These are phyloP conservation scores for Protonemura montana DNA, from an alignment of 2,888 invertebrate genomes.

Conservation along the genomic window DNA sequence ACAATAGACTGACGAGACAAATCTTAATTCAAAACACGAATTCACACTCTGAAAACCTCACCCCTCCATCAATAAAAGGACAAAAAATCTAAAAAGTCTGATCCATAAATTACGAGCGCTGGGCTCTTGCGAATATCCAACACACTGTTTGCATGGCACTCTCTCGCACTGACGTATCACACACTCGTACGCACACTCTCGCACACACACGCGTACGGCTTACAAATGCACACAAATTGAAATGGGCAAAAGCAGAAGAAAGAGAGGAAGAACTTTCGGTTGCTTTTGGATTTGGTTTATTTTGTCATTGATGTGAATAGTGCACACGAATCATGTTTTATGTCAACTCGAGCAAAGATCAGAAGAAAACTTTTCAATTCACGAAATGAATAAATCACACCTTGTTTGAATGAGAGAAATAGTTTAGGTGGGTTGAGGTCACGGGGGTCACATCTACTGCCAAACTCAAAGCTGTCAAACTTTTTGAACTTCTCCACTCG, in stretches of 20 bases:
- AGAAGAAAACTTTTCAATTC: slow-evolving; percentile 37
- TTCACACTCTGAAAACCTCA: slow-evolving; percentile 35
- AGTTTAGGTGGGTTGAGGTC: slow-evolving; percentile 29
- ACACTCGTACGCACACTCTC: background rate
- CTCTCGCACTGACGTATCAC: background rate
- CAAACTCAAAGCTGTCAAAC: slow-evolving; percentile 37
- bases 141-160: background rate
- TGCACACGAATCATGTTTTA: slow-evolving; percentile 33
- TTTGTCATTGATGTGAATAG: slow-evolving; percentile 35
- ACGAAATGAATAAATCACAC: slow-evolving; percentile 37
- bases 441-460: slow-evolving; percentile 28
- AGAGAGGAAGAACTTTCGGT: slow-evolving; percentile 28
- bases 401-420: slow-evolving; percentile 32
- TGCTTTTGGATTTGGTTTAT: slow-evolving; percentile 30
- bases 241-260: slow-evolving; percentile 22
- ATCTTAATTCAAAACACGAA: slow-evolving; percentile 37
- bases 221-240: slow-evolving; percentile 32
- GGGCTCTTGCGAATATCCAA: slow-evolving; percentile 26
- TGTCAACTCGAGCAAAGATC: slow-evolving; percentile 36
- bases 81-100: slow-evolving; percentile 43
- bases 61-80: slow-evolving; percentile 40
- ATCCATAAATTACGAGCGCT: slow-evolving; percentile 37
- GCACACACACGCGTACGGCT: background rate
- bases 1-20: slow-evolving; percentile 32
- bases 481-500: slow-evolving; percentile 20